A percentile compares a stretch with the other conserved stretches of the same genome.
phyloP scores from a whole-genome alignment of 2,113 vertebrate genomes.

The Quiscalus mexicanus region DNA sequence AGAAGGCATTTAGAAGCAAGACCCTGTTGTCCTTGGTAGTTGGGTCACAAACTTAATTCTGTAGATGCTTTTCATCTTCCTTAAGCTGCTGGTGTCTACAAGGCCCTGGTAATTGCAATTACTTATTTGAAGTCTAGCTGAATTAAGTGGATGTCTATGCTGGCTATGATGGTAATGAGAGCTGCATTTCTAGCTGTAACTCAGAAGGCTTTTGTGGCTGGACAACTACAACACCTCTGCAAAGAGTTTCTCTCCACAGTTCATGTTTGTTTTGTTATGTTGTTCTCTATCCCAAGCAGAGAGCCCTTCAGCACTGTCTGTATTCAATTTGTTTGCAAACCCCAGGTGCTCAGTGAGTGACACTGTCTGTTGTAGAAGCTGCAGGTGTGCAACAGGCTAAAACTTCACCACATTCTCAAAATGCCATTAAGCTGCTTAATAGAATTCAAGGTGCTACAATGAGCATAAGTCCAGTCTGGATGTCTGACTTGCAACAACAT shows the following conservation, averaged over 20 bases:
- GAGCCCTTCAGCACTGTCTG: not conserved
- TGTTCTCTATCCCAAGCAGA: not conserved
- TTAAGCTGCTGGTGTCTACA: not conserved
- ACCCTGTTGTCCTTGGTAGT: not conserved
- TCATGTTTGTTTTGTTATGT: not conserved
- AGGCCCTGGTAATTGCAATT: not conserved
- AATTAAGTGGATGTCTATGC: not conserved
- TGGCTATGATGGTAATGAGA: not conserved
- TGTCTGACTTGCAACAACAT: not conserved
- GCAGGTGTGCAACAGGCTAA: not conserved
- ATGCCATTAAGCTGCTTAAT: not conserved
- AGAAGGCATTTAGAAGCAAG: not conserved
- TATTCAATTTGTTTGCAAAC: not conserved
- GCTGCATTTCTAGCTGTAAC: not conserved
- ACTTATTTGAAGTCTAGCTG: not conserved
- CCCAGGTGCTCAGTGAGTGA: not conserved
- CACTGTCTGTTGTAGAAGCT: not conserved
- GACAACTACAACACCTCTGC: not conserved
- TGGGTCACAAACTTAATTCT: not conserved
- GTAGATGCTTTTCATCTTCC: not conserved
- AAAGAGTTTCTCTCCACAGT: too few relatives aligned
- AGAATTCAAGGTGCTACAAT: not conserved
- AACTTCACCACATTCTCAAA: accelerated
- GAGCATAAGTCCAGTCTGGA: not conserved
- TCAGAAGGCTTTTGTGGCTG: not conserved